Percentiles rank a stretch among this genome's conserved stretches.
These are phyloP conservation scores for Chelonus formosanus DNA, from an alignment of 2,888 invertebrate genomes.

Conservation along the genomic window DNA sequence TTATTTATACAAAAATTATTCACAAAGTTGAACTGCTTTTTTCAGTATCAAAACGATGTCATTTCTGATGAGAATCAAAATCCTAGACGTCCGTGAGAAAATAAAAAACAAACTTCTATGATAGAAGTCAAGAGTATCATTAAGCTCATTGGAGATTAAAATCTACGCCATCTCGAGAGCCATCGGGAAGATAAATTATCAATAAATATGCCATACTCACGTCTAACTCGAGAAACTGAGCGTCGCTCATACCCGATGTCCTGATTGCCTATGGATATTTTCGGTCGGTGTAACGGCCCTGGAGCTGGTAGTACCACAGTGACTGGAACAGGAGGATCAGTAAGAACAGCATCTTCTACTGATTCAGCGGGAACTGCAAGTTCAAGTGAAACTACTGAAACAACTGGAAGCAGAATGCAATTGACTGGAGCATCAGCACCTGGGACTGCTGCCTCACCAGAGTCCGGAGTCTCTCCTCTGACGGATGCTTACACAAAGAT, in stretches of 20 bases:
- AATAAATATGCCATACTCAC: slow-evolving; percentile 12
- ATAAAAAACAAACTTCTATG: slow-evolving; percentile 24
- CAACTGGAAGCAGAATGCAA: slow-evolving; percentile 57
- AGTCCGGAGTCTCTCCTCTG: slow-evolving; percentile 62
- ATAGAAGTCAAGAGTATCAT: background rate
- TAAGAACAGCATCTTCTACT: slow-evolving; percentile 18
- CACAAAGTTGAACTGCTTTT: no score
- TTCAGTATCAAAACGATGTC: slow-evolving; percentile 13
- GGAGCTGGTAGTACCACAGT: slow-evolving; percentile 54
- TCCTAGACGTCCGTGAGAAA: slow-evolving; percentile 27
- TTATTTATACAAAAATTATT: no score
- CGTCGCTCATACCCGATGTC: slow-evolving; percentile 50
- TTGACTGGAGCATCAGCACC: slow-evolving; percentile 63
- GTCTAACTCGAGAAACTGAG: slow-evolving; percentile 18
- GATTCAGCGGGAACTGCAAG: slow-evolving; percentile 22
- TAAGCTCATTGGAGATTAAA: background rate
- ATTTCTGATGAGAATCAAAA: slow-evolving; percentile 12
- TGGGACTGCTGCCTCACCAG: slow-evolving; percentile 62
- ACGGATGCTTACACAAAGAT: slow-evolving; percentile 71
- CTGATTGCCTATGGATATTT: slow-evolving; percentile 65
- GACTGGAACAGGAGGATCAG: slow-evolving; percentile 44
- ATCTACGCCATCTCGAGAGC: background rate
- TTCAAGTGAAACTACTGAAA: slow-evolving; percentile 9
- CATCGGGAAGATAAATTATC: slow-evolving; percentile 22
- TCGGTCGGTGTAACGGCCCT: slow-evolving; percentile 62